Conservation (phyloP, 2,797 vertebrate genomes). For the Megaceryle alcyon region DNA sequence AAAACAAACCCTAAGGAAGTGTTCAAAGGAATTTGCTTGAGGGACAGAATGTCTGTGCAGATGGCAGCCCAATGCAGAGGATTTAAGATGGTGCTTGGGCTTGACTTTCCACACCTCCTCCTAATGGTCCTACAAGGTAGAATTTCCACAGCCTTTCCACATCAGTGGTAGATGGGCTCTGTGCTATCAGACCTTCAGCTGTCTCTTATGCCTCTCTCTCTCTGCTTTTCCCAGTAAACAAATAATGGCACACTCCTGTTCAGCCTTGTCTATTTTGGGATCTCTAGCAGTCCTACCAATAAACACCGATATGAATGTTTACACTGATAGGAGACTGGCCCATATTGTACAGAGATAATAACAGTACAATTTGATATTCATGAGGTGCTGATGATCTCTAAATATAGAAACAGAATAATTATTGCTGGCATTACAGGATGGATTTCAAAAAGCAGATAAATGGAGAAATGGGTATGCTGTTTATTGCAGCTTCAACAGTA, state of each 20-base stretch:
- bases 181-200: neutral
- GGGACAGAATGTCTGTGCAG: neutral
- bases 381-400: slow-evolving; percentile 67
- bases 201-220: neutral
- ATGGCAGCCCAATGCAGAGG: neutral
- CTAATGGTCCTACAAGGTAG: neutral
- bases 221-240: slow-evolving; percentile 2
- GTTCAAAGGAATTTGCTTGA: neutral
- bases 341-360: slow-evolving; percentile 61
- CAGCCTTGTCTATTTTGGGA: slow-evolving; percentile 55
- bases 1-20: neutral
- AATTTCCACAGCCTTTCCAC: neutral
- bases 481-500: slow-evolving; percentile 45
- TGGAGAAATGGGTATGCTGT: slow-evolving; percentile 58
- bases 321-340: slow-evolving; percentile 50
- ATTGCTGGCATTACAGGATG: slow-evolving; percentile 57
- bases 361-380: slow-evolving; percentile 71
- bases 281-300: slow-evolving; percentile 20
- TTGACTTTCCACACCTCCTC: neutral
- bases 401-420: slow-evolving; percentile 72
- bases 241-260: slow-evolving; percentile 22
- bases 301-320: slow-evolving; percentile 58
- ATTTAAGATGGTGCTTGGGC: neutral
- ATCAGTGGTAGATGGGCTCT: neutral
- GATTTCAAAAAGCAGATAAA: slow-evolving; percentile 66